Base-by-base conservation (phyloP, 1,140 invertebrate genomes). In the Formica exsecta region DNA sequence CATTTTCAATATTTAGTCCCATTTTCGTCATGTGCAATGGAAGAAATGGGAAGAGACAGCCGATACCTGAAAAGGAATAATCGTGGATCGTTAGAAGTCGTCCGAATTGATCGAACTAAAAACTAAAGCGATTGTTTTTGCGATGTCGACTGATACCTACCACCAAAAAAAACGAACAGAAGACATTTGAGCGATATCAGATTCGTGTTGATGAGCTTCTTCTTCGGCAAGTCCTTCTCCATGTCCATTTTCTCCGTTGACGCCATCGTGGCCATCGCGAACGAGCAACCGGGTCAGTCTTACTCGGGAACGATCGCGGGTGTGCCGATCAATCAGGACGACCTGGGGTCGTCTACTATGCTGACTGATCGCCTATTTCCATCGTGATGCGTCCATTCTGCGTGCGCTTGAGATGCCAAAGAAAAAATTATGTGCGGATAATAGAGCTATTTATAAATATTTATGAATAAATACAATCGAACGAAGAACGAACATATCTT, bases 31-130 rank as follows among this genome's bases (percentile, higher is more conserved):
- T 98, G 93, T 98, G 97, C 9, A 97, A 94, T 2, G 97, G 96
- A 36, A 98, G 96, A 92, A 97, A 97, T 16, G 97, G 96, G 88
- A 97, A 96, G 62, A 98, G 95, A 89, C 97, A 97, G 85, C 97
- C 97, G 88, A 98, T 94, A 81, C 96, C 97, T 98, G 93, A n/a
- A 44, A 94, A 95, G 29, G 13, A 1, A 74, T 16, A 22, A 61
- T 16, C 11, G 22, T 8, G 6, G 13, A 2, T 77, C 8, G 1
- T 68, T 19, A 36, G n/a, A 36, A 25, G 5, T 61, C 22, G 6
- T 22, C 3, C 32, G 9, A 68, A 22, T 19, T 38, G 38, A 25
- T n/a, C 1, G 2, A 51, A 48, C 13, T 57, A n/a, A 59, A 59
- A 51, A 48, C 13, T 57, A n/a, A 59, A 41, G 1, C 9, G 22